These are phyloP conservation scores for Chanos chanos DNA, from an alignment of 2,797 vertebrate species.

Conservation along the genomic window DNA sequence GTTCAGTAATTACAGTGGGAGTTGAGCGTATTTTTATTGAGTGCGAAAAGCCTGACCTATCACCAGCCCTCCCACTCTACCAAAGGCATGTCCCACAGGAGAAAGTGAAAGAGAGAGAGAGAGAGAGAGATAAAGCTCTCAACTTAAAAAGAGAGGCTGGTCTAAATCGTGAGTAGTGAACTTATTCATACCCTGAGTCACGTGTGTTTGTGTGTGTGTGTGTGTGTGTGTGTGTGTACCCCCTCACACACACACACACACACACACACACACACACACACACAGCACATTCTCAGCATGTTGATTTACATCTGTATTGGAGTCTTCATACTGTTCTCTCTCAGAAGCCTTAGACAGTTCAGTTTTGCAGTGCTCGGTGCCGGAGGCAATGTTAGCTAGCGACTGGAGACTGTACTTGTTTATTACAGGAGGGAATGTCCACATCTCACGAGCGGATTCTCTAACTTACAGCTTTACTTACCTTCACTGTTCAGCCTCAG, in stretches of 20 bases:
- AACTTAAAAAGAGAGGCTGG: not conserved
- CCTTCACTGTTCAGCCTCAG: no score
- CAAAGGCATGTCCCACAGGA: constrained; percentile 43
- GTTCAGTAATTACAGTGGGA: constrained; percentile 67
- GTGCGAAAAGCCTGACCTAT: constrained; percentile 66
- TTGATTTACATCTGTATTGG: constrained; percentile 39
- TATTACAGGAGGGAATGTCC: no score
- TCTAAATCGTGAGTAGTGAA: constrained; percentile 15
- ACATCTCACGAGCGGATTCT: no score
- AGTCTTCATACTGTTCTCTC: constrained; percentile 25
- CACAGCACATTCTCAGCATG: not conserved
- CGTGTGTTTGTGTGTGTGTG: no score
- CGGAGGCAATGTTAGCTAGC: constrained; percentile 29
- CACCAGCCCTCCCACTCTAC: constrained; percentile 56
- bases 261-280: not conserved
- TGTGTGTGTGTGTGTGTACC: no score
- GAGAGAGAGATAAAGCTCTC: constrained; percentile 17
- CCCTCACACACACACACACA: not conserved
- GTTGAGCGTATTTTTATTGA: constrained; percentile 71
- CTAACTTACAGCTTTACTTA: no score
- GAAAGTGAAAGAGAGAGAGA: constrained; percentile 15
- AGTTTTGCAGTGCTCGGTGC: constrained; percentile 8
- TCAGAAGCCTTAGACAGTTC: constrained; percentile 18
- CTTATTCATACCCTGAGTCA: constrained; percentile 45
- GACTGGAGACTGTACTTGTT: no score